Evolutionary conservation across 2,797 vertebrate species (phyloP).

Genomic region (Tadarida brasiliensis): DNA sequence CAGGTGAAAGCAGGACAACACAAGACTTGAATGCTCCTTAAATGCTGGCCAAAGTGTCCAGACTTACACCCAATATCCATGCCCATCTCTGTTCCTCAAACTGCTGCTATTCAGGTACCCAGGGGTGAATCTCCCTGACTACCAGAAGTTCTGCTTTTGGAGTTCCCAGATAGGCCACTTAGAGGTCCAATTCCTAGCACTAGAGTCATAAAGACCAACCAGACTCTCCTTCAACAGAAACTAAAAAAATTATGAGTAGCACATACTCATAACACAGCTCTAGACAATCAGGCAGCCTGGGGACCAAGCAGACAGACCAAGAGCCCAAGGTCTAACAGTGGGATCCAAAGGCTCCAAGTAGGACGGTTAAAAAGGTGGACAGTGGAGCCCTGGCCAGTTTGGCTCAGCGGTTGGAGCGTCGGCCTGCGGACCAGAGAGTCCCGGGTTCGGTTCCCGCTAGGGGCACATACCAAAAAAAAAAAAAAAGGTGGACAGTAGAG

Average conservation of each 20-base stretch:
- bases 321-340: neutral
- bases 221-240: neutral
- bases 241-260: neutral
- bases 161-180: neutral
- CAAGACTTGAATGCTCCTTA: neutral
- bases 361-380: neutral
- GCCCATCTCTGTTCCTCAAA: neutral
- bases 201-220: neutral
- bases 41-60: neutral
- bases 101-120: neutral
- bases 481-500: neutral
- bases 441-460: too few relatives aligned
- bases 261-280: neutral
- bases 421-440: too few relatives aligned
- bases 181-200: neutral
- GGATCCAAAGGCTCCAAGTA: neutral
- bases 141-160: neutral
- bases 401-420: too few relatives aligned
- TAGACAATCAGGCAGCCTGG: neutral
- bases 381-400: neutral
- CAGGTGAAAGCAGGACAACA: neutral
- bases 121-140: neutral
- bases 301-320: neutral
- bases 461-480: too few relatives aligned
- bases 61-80: neutral